Base-by-base conservation (phyloP, 2,797 vertebrate species). In the Cyclura pinguis region DNA sequence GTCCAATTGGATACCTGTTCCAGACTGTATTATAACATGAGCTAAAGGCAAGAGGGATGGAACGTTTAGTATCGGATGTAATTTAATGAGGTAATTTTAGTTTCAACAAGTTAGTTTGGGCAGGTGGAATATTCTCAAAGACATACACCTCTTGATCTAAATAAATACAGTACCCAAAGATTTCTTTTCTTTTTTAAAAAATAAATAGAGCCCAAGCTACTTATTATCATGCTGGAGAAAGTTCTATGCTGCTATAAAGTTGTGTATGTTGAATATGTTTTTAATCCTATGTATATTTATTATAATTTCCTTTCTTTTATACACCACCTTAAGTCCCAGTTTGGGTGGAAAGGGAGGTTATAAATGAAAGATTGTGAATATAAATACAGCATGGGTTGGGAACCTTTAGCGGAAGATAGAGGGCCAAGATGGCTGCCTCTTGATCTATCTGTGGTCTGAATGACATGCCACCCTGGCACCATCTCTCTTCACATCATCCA, bases 11-110 rank as follows among this genome's bases (percentile, higher is more conserved):
- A 55, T 24, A n/a, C 50, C 50, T 29, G 20, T 55, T 42, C 57
- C 35, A 59, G 24, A 24, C 42, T 52, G 20, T 6, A 64, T 16
- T 0, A 38, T 57, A 32, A 76, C 38, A 59, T 64, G 27, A 78
- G 32, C 47, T 67, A 29, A 87, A 47, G 29, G 74, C 57, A n/a
- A 62, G 35, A 77, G 10, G 18, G 18, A 27, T 38, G 18, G 55
- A 38, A 14, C 27, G 24, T 38, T 87, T 18, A 62, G 38, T 38
- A 52, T 52, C 7, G 2, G 5, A 35, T 64, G 57, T 50, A 14
- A 4, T 62, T 77, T 62, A 86, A 59, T 87, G 55, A 76, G n/a
- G 18, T 50, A 85, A 52, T 85, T 6, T 85, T n/a, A 84, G 64
- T 8, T 27, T 50, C 47, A 35, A 6, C 47, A 85, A 73, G 13